Evolutionary conservation across 2,888 invertebrate genomes (phyloP).

Genomic region (Diabrotica balteata): DNA sequence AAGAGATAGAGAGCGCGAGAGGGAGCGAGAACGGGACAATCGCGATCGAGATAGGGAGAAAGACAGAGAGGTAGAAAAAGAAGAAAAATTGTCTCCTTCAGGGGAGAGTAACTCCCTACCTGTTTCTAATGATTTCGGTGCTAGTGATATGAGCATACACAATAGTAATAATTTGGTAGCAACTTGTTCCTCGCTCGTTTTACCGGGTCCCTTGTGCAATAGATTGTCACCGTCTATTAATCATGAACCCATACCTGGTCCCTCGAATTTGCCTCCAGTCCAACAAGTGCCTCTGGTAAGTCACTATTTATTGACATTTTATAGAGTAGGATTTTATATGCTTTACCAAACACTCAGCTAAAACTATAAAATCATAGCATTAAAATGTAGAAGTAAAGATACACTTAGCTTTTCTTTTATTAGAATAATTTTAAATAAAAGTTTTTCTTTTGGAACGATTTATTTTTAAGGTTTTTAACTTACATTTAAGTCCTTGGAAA

Average conservation of each 20-base stretch:
- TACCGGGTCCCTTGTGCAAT: constrained; percentile 63
- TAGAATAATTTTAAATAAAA: no score
- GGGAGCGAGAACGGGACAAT: constrained; percentile 39
- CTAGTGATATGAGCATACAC: constrained; percentile 66
- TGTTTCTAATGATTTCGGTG: constrained; percentile 58
- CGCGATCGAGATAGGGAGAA: constrained; percentile 22
- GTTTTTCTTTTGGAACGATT: no score
- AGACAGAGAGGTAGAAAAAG: constrained; percentile 25
- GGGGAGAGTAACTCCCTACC: constrained; percentile 47
- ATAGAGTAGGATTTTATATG: no score
- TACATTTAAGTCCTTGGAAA: no score
- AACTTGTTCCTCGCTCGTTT: constrained; percentile 59
- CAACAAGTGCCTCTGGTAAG: constrained; percentile 87
- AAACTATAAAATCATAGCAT: no score
- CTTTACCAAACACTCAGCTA: no score
- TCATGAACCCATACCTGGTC: constrained; percentile 77
- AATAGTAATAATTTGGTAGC: constrained; percentile 51
- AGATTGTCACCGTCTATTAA: constrained; percentile 71
- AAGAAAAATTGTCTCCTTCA: constrained; percentile 48
- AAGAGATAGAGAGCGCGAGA: constrained; percentile 38
- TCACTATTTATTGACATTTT: not conserved
- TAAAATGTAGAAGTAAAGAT: no score
- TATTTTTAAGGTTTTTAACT: no score
- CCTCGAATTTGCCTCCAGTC: constrained; percentile 85
- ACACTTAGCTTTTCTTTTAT: no score